These are phyloP conservation scores for Leuciscus waleckii DNA, from an alignment of 2,797 vertebrate species.

Conservation along the genomic window DNA sequence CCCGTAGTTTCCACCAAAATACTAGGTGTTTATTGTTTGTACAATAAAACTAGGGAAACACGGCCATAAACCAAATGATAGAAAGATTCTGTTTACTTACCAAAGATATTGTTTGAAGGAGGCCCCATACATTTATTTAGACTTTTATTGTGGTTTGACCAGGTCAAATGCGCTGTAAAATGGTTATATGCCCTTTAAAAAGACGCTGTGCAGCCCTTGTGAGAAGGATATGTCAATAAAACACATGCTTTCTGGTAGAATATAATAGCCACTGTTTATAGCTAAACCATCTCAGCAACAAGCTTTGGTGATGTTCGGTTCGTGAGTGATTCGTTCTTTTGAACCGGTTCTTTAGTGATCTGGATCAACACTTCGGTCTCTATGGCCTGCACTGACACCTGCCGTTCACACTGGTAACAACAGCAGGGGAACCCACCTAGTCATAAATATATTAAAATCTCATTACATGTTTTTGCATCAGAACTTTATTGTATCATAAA, in stretches of 20 bases:
- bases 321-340: neutral
- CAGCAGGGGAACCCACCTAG: neutral
- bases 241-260: neutral
- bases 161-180: neutral
- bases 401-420: neutral
- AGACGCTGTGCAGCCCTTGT: neutral
- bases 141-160: neutral
- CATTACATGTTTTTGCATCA: neutral
- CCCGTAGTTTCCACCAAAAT: neutral
- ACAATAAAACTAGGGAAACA: neutral
- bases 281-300: neutral
- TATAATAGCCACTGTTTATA: neutral
- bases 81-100: neutral
- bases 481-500: conserved; percentile 32
- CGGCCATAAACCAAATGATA: neutral
- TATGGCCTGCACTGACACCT: neutral
- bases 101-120: neutral
- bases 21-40: neutral
- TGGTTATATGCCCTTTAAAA: neutral
- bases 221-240: neutral
- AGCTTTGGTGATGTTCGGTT: neutral
- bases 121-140: neutral
- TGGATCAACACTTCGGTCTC: neutral
- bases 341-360: neutral
- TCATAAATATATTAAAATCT: neutral